These are phyloP conservation scores for Oscheius sp. DNA, from an alignment of 2,888 invertebrate genomes.

Conservation along the genomic window DNA sequence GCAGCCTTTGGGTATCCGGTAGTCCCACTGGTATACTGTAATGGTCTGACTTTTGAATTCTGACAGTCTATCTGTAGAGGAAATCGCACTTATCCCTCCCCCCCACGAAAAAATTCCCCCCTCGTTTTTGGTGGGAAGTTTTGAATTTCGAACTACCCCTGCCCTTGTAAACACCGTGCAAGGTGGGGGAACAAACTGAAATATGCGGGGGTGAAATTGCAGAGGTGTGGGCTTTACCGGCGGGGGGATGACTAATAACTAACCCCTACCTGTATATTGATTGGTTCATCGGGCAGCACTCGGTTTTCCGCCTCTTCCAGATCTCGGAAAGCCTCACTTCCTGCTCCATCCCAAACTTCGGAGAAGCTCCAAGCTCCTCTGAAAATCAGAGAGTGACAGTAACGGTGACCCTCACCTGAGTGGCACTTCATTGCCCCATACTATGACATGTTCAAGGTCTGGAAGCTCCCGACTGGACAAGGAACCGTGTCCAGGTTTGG, in stretches of 20 bases:
- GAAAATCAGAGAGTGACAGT: not conserved
- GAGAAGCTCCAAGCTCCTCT: constrained; percentile 76
- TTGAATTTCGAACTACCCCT: not conserved
- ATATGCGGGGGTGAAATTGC: too few relatives aligned
- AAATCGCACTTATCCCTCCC: not conserved
- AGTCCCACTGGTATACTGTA: constrained; percentile 8
- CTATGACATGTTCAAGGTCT: constrained; percentile 34
- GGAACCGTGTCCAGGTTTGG: constrained; percentile 20
- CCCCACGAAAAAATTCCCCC: not conserved
- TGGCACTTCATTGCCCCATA: constrained; percentile 26
- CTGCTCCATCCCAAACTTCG: constrained; percentile 75
- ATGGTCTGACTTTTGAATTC: not conserved
- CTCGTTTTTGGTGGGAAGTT: too few relatives aligned
- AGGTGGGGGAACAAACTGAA: constrained; percentile 44
- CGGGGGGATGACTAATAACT: too few relatives aligned
- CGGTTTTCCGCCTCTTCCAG: constrained; percentile 76
- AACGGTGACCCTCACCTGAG: constrained; percentile 19
- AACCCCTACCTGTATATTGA: constrained; percentile 78
- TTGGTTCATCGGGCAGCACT: constrained; percentile 81
- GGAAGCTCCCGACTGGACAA: constrained; percentile 24
- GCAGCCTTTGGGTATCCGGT: constrained; percentile 83
- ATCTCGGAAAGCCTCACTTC: constrained; percentile 65
- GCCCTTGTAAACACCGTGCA: constrained; percentile 24
- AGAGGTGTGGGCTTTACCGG: too few relatives aligned
- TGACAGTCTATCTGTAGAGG: not conserved